These are phyloP conservation scores for Lynx canadensis DNA, from an alignment of 2,113 vertebrate genomes.

Conservation along the genomic window DNA sequence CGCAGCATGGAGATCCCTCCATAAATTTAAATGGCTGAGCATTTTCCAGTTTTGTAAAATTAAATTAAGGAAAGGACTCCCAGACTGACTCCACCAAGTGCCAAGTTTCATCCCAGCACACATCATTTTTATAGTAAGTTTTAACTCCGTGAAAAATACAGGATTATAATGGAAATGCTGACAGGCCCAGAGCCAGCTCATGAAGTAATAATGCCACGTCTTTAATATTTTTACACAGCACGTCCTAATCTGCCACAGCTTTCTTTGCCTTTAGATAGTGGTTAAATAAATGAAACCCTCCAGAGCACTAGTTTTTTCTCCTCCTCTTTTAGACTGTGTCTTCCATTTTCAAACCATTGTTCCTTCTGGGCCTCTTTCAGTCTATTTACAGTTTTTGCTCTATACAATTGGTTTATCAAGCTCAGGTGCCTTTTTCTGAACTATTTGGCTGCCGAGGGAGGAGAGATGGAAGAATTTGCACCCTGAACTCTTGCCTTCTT, in stretches of 20 bases:
- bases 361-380: background rate
- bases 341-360: background rate
- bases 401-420: background rate
- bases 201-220: constrained; percentile 56
- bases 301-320: background rate
- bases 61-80: constrained; percentile 77
- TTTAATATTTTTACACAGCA: constrained; percentile 55
- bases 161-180: constrained; percentile 66
- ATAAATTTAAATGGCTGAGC: constrained; percentile 50
- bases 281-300: constrained; percentile 9
- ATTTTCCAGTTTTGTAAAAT: constrained; percentile 63
- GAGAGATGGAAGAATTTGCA: background rate
- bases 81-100: constrained; percentile 64
- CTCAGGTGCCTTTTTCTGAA: background rate
- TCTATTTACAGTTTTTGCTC: background rate
- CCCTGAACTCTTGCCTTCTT: constrained; percentile 17
- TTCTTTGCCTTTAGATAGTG: constrained; percentile 44
- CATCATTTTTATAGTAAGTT: constrained; percentile 77
- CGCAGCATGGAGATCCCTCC: background rate
- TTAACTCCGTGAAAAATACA: constrained; percentile 57
- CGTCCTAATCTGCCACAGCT: constrained; percentile 46
- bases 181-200: constrained; percentile 59
- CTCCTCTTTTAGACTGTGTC: background rate
- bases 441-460: background rate
- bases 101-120: constrained; percentile 79